phyloP scores from a whole-genome alignment of 2,797 vertebrate genomes.

The Jordanella pulchra region DNA sequence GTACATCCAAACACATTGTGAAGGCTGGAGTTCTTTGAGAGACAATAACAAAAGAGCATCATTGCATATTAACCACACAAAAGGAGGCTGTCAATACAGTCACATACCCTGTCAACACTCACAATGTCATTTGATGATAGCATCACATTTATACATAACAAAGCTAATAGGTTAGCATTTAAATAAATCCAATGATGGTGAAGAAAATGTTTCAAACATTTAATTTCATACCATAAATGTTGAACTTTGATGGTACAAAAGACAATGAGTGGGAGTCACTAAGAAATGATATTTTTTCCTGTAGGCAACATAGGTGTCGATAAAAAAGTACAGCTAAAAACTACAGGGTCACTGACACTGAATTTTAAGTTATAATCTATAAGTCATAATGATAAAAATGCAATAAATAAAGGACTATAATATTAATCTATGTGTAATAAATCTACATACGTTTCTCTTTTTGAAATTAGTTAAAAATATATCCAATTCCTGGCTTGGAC shows the following conservation, averaged over 20 bases:
- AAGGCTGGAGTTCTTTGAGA: not conserved
- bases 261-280: not conserved
- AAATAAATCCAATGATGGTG: not conserved
- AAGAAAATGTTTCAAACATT: not conserved
- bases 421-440: not conserved
- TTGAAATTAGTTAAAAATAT: not conserved
- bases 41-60: not conserved
- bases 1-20: not conserved
- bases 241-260: not conserved
- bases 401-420: not conserved
- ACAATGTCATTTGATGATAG: slow-evolving; percentile 1
- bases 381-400: too few relatives aligned
- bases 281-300: not conserved
- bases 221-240: not conserved
- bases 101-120: not conserved
- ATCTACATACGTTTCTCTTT: not conserved
- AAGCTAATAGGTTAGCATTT: not conserved
- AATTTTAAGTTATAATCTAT: too few relatives aligned
- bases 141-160: not conserved
- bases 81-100: not conserved
- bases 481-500: not conserved
- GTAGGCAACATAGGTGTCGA: slow-evolving; percentile 10
- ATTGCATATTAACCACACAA: not conserved
- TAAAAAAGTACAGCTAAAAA: not conserved
- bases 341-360: too few relatives aligned